Conservation (phyloP, 2,113 vertebrate species). For the Caloenas nicobarica region DNA sequence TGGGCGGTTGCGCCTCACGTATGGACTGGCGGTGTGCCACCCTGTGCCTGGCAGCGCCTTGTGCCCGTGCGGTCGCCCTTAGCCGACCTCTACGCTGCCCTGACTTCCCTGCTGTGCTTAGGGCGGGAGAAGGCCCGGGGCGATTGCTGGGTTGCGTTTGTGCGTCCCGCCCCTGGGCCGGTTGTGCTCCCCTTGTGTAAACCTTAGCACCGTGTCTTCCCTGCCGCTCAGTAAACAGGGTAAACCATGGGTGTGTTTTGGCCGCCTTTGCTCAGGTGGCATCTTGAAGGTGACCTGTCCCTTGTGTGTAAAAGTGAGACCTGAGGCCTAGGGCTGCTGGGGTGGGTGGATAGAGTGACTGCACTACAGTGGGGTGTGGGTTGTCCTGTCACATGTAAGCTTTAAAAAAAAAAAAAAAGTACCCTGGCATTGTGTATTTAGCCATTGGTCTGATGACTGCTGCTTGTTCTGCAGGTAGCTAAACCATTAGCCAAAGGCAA, state of each 20-base stretch:
- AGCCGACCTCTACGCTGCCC: not conserved
- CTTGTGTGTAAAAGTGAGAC: not conserved
- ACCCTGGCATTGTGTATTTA: not conserved
- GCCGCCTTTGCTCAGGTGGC: not conserved
- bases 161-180: not conserved
- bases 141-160: not conserved
- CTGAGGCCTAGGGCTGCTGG: not conserved
- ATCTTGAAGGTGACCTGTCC: not conserved
- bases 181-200: not conserved
- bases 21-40: fast-evolving
- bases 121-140: not conserved
- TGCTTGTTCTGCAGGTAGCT: not conserved
- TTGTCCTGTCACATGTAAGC: not conserved
- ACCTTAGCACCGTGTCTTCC: fast-evolving
- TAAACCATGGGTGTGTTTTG: not conserved
- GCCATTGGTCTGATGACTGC: not conserved
- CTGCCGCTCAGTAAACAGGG: fast-evolving
- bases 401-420: no score
- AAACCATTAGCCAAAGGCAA: not conserved
- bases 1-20: fast-evolving
- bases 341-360: no score
- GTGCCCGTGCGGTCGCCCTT: not conserved
- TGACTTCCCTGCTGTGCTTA: not conserved
- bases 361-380: fast-evolving
- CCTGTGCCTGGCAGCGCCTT: not conserved